Evolutionary conservation across 2,797 vertebrate genomes (phyloP).

Genomic region (Gymnothorax reevesii): DNA sequence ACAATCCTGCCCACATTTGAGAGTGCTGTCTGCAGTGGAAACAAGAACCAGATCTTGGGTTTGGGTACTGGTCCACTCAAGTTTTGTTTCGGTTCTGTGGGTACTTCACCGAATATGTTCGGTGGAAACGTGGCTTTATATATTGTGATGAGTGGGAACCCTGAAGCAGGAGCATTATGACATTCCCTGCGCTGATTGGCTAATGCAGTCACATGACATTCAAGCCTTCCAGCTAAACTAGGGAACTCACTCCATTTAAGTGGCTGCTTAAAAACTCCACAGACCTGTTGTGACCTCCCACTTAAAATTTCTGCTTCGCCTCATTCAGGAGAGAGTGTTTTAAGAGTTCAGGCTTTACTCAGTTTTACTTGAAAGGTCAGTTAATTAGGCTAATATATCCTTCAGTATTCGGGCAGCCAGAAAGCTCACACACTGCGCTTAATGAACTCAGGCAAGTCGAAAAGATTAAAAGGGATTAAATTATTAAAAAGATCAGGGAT

Average conservation of each 20-base stretch:
- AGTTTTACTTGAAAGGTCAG: neutral
- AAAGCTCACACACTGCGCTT: neutral
- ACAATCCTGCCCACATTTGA: too few species aligned
- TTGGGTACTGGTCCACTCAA: too few species aligned
- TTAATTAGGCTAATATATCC: neutral
- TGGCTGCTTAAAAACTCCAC: neutral
- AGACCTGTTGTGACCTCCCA: neutral
- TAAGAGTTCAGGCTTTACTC: neutral
- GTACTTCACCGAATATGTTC: too few species aligned
- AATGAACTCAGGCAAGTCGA: conserved; percentile 6
- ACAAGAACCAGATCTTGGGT: too few species aligned
- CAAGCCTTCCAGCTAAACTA: neutral
- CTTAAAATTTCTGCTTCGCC: neutral
- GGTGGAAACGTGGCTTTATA: too few species aligned
- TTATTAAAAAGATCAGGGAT: conserved; percentile 9
- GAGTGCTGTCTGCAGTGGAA: too few species aligned
- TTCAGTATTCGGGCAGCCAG: neutral
- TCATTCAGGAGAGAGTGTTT: neutral
- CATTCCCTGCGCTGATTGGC: neutral
- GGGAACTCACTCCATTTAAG: neutral
- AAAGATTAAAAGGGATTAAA: conserved; percentile 15
- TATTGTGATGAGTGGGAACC: neutral
- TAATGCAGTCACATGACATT: neutral
- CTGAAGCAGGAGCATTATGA: neutral
- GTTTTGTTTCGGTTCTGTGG: too few species aligned